phyloP scores from a whole-genome alignment of 1,140 invertebrate species.

The Planococcus citri region DNA sequence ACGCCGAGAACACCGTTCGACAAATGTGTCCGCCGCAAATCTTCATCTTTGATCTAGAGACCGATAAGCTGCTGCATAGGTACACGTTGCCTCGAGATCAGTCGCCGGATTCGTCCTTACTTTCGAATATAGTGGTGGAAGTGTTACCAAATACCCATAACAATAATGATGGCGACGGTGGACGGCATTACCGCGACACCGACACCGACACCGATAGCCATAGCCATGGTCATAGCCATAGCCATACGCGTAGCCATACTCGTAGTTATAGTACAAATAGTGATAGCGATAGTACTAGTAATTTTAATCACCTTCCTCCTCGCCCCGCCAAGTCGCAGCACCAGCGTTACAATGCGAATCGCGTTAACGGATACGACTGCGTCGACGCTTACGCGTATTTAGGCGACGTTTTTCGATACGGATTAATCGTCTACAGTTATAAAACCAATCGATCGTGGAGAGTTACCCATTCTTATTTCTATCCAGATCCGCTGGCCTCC shows the following conservation, averaged over 20 bases:
- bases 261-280: too few species aligned
- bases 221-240: too few species aligned
- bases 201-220: not conserved
- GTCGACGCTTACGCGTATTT: constrained; percentile 52
- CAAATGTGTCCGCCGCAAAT: constrained; percentile 59
- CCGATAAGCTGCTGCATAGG: constrained; percentile 45
- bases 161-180: too few species aligned
- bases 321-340: too few species aligned
- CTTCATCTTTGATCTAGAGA: constrained; percentile 55
- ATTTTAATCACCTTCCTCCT: too few species aligned
- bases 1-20: constrained; percentile 50
- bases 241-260: too few species aligned
- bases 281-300: too few species aligned
- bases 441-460: constrained; percentile 51
- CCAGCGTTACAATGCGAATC: constrained; percentile 17
- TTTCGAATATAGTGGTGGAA: constrained; percentile 59
- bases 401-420: constrained; percentile 62
- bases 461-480: constrained; percentile 58
- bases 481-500: constrained; percentile 58
- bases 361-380: constrained; percentile 39
- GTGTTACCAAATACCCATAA: constrained; percentile 33
- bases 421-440: constrained; percentile 26
- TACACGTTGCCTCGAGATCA: constrained; percentile 44
- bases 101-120: constrained; percentile 51
- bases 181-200: too few species aligned